A percentile compares a stretch with the other conserved stretches of the same genome.
These are phyloP conservation scores for Gymnocheta viridis DNA, from an alignment of 2,888 invertebrate genomes.

Conservation along the genomic window DNA sequence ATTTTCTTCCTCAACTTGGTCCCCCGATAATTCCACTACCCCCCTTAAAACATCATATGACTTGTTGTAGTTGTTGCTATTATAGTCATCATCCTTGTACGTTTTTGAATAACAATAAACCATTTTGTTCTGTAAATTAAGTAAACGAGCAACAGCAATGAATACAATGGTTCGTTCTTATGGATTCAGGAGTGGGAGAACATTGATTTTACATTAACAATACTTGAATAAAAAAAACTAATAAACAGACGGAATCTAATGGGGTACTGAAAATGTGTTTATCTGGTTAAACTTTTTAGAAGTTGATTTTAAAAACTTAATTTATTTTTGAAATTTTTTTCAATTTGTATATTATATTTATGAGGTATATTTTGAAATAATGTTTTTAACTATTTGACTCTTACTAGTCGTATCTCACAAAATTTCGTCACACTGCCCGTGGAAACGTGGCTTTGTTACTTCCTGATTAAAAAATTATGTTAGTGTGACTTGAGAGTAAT, in stretches of 20 bases:
- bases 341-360: no score
- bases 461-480: no score
- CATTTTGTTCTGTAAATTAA: slow-evolving; percentile 66
- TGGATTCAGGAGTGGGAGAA: slow-evolving; percentile 29
- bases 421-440: no score
- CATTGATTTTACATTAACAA: slow-evolving; percentile 15
- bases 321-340: background rate
- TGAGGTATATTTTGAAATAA: no score
- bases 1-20: slow-evolving; percentile 1
- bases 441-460: no score
- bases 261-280: background rate
- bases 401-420: no score
- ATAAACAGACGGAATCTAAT: background rate
- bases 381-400: no score
- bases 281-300: background rate
- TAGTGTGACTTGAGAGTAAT: no score
- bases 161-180: slow-evolving; percentile 40
- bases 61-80: background rate
- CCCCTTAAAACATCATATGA: slow-evolving; percentile 11
- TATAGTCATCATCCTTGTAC: slow-evolving; percentile 49
- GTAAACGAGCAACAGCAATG: slow-evolving; percentile 58
- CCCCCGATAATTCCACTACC: slow-evolving; percentile 1
- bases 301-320: background rate
- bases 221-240: background rate
- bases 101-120: slow-evolving; percentile 64